A percentile compares a stretch with the other conserved stretches of the same genome.
phyloP scores from a whole-genome alignment of 1,140 invertebrate genomes.

The Acromyrmex heyeri region DNA sequence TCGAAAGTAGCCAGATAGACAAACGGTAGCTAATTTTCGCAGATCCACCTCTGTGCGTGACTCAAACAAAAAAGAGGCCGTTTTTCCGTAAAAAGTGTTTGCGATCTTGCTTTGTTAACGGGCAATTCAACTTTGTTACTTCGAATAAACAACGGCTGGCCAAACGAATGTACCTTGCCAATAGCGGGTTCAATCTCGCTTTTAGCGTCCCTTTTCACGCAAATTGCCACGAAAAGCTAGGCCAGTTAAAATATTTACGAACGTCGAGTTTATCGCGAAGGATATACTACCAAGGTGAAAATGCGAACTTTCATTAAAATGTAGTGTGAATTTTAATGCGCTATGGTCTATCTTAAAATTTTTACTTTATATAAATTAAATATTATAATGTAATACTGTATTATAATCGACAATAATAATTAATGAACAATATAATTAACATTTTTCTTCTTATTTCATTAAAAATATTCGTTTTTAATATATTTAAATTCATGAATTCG shows the following conservation, averaged over 20 bases:
- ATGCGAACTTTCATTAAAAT: slow-evolving; percentile 25
- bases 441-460: neutral
- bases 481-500: neutral
- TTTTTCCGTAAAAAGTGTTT: slow-evolving; percentile 72
- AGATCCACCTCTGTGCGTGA: slow-evolving; percentile 54
- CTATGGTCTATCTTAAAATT: neutral
- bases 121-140: slow-evolving; percentile 81
- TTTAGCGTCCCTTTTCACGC: slow-evolving; percentile 60
- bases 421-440: neutral
- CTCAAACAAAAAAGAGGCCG: slow-evolving; percentile 58
- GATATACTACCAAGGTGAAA: slow-evolving; percentile 3
- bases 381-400: neutral
- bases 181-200: slow-evolving; percentile 39
- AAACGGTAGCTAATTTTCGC: slow-evolving; percentile 68
- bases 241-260: slow-evolving; percentile 67
- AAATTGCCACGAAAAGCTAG: slow-evolving; percentile 71
- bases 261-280: slow-evolving; percentile 55
- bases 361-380: neutral
- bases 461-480: neutral
- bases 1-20: slow-evolving; percentile 36
- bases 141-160: slow-evolving; percentile 73
- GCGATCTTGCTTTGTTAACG: slow-evolving; percentile 79
- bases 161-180: slow-evolving; percentile 58
- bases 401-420: neutral
- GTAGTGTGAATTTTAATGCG: neutral